Base-by-base conservation (phyloP, 2,888 invertebrate genomes). In the Tenthredo distinguenda region DNA sequence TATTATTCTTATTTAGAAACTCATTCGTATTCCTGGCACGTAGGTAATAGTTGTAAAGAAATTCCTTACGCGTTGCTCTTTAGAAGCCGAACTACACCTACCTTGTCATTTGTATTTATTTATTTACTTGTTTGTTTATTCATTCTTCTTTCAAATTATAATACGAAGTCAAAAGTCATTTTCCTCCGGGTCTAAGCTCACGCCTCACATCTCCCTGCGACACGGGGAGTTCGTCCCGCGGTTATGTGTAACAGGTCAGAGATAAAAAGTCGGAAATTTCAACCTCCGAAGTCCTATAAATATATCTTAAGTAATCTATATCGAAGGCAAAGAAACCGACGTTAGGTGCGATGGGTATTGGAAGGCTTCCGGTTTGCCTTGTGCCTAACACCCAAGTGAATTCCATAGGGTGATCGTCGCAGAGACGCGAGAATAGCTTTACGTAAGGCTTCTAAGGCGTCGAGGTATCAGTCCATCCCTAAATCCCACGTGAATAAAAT, bases 1-100 rank as follows among this genome's bases (percentile, higher is more conserved):
- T 81, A 81, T 81, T 58, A 81, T 81, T 81, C 40, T 81, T 81
- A 81, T 81, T 81, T 34, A 26, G 31, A 62, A 40, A 81, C 81
- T 18, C 58, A 81, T 81, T 81, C 21, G 26, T 58, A 81, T 81
- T 81, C 81, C 58, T 40, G n/a, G 3, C 81, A 81, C 81, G 81
- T 31, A 7, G 6, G 10, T 15, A 47, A 15, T 47, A 47, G 55
- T 55, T 55, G 55, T 55, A 26, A 15, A 21, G 81, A 40, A 37
- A 81, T 81, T 81, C 81, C 37, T 37, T 21, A 62, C 81, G 40
- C 81, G 58, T 62, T 40, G 62, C 34, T 26, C 58, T 81, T 43
- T 74, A 74, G 43, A 74, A 43, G 43, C 55, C 55, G 55, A 50
- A 12, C 34, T 55, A 50, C 47, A 77, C 77, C 31, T 34, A 37